Evolutionary conservation across 2,113 vertebrate species (phyloP).

Genomic region (Rhagologus leucostigma): DNA sequence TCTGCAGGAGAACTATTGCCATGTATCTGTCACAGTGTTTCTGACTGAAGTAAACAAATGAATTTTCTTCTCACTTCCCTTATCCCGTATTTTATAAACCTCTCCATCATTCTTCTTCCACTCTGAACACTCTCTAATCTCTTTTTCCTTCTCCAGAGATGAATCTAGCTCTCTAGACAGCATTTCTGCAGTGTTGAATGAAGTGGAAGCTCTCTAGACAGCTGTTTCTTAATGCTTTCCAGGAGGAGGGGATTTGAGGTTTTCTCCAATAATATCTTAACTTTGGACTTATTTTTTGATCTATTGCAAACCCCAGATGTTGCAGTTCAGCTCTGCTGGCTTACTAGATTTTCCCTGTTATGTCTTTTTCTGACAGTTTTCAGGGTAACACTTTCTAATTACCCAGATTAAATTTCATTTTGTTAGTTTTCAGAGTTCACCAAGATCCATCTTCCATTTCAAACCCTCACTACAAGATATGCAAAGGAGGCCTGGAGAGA

Average conservation of each 20-base stretch:
- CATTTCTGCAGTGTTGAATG: not conserved
- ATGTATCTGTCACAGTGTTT: not conserved
- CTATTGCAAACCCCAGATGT: not conserved
- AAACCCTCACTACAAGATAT: not conserved
- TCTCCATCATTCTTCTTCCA: not conserved
- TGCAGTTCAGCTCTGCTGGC: not conserved
- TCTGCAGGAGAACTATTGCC: not conserved
- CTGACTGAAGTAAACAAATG: not conserved
- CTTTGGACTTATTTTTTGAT: not conserved
- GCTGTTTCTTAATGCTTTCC: not conserved
- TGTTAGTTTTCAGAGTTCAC: not conserved
- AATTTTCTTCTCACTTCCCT: not conserved
- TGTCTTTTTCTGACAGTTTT: not conserved
- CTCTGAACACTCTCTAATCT: not conserved
- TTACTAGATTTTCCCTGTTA: not conserved
- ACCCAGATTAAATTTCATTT: not conserved
- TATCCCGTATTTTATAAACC: not conserved
- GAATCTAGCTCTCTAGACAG: not conserved
- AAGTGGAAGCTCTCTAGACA: not conserved
- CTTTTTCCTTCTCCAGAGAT: not conserved
- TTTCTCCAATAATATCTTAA: not conserved
- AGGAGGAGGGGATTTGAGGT: not conserved
- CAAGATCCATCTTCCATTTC: not conserved
- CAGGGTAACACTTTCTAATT: not conserved
- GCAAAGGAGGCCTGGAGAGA: not conserved